These are phyloP conservation scores for Geotrypetes seraphini DNA, from an alignment of 2,797 vertebrate genomes.

Conservation along the genomic window DNA sequence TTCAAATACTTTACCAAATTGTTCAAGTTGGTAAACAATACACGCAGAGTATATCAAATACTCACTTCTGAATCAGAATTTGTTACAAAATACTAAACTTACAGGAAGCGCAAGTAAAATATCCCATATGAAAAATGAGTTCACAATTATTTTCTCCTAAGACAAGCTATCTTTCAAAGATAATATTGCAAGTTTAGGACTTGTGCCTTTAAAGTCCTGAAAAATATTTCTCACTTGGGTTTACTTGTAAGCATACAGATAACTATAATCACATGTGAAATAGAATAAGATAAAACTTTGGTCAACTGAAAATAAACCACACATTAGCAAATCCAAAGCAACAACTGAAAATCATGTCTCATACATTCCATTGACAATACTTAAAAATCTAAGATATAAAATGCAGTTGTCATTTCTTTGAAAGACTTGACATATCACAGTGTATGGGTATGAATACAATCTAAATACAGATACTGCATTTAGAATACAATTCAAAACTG, in stretches of 20 bases:
- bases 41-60: constrained; percentile 14
- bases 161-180: constrained; percentile 8
- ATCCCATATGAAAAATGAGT: constrained; percentile 30
- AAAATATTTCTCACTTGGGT: constrained; percentile 10
- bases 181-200: constrained; percentile 2
- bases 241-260: constrained; percentile 14
- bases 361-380: too few species aligned
- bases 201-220: constrained; percentile 14
- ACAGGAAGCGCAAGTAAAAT: constrained; percentile 20
- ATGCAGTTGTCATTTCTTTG: neutral
- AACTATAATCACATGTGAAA: constrained; percentile 5
- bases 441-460: constrained; percentile 21
- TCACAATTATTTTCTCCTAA: constrained; percentile 18
- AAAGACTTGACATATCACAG: constrained; percentile 36
- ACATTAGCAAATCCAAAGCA: constrained; percentile 16
- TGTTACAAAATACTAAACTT: constrained; percentile 17
- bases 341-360: constrained; percentile 4
- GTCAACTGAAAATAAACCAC: constrained; percentile 1
- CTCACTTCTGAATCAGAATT: constrained; percentile 9
- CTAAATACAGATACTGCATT: constrained; percentile 11
- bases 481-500: constrained; percentile 20
- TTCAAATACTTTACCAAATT: constrained; percentile 27
- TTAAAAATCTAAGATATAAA: too few species aligned
- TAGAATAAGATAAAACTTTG: constrained; percentile 20
- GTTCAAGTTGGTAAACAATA: constrained; percentile 26